Evolutionary conservation across 2,888 invertebrate genomes (phyloP).

Genomic region (Nephrotoma appendiculata): DNA sequence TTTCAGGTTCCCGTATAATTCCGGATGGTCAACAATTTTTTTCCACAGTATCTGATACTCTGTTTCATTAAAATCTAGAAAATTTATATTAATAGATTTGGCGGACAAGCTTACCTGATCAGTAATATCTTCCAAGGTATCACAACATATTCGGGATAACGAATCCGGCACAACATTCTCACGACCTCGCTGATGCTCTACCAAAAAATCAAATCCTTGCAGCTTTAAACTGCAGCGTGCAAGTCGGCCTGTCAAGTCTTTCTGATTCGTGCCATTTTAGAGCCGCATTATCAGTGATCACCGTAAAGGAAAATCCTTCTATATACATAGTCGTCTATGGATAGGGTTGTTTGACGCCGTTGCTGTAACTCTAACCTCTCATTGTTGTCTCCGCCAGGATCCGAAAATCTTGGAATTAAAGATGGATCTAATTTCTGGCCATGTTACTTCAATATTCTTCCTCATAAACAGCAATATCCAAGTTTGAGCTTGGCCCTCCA

Average conservation of each 20-base stretch:
- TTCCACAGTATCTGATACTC: too few species aligned
- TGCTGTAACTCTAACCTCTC: background rate
- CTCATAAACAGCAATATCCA: background rate
- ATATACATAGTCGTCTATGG: background rate
- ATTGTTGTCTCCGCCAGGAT: background rate
- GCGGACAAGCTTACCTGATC: too few species aligned
- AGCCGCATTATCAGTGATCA: background rate
- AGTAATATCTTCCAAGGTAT: too few species aligned
- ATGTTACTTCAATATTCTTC: background rate
- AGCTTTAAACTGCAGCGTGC: background rate
- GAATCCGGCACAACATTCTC: background rate
- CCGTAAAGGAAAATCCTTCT: background rate
- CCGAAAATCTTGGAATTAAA: background rate
- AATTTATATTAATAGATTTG: too few species aligned
- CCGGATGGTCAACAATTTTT: too few species aligned
- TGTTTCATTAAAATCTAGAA: too few species aligned
- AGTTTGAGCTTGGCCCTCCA: background rate
- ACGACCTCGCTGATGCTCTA: background rate
- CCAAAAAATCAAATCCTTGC: background rate
- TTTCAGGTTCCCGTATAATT: too few species aligned
- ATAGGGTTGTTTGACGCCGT: background rate
- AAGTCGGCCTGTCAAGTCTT: background rate
- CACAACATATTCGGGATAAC: too few species aligned
- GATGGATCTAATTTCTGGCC: background rate
- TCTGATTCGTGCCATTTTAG: background rate